A percentile compares a stretch with the other conserved stretches of the same genome.
Evolutionary conservation across 1,140 invertebrate species (phyloP).

Genomic region (Drosophila aff.): DNA sequence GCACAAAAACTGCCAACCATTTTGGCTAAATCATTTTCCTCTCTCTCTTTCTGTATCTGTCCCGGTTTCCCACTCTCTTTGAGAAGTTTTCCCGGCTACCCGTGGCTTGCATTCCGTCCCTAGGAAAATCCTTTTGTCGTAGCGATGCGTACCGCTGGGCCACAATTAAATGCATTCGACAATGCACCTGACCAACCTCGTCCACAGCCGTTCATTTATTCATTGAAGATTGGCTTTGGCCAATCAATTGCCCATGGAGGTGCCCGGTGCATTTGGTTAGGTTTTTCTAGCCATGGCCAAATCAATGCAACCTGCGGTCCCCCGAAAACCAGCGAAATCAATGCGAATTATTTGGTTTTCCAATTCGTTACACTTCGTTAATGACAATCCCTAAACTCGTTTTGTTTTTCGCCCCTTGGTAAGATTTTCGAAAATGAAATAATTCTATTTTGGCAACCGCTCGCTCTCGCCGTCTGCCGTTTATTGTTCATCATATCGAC

Average conservation of each 20-base stretch:
- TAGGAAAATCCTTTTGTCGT: constrained; percentile 67
- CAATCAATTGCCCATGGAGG: constrained; percentile 75
- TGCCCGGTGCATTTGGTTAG: constrained; percentile 40
- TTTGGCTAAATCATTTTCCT: constrained; percentile 57
- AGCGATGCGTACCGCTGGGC: constrained; percentile 22
- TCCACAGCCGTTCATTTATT: constrained; percentile 71
- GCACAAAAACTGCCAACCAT: constrained; percentile 39
- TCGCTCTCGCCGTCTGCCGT: constrained; percentile 15
- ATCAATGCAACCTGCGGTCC: constrained; percentile 72
- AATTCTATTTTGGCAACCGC: constrained; percentile 57
- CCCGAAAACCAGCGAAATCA: constrained; percentile 68
- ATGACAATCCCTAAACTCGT: constrained; percentile 48
- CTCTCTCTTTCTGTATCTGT: not conserved
- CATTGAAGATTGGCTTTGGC: constrained; percentile 79
- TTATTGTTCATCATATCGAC: constrained; percentile 68
- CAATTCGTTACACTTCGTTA: constrained; percentile 82
- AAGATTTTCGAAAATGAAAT: constrained; percentile 53
- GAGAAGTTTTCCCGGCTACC: constrained; percentile 57
- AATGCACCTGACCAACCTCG: constrained; percentile 45
- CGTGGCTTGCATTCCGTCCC: constrained; percentile 13
- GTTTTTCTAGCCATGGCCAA: constrained; percentile 62
- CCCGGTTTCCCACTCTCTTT: constrained; percentile 54
- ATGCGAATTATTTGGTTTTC: constrained; percentile 84
- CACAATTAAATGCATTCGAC: constrained; percentile 79
- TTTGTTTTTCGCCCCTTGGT: constrained; percentile 4